Percentiles rank a stretch among this genome's conserved stretches.
Evolutionary conservation across 1,140 invertebrate species (phyloP).

Genomic region (Tribolium madens): DNA sequence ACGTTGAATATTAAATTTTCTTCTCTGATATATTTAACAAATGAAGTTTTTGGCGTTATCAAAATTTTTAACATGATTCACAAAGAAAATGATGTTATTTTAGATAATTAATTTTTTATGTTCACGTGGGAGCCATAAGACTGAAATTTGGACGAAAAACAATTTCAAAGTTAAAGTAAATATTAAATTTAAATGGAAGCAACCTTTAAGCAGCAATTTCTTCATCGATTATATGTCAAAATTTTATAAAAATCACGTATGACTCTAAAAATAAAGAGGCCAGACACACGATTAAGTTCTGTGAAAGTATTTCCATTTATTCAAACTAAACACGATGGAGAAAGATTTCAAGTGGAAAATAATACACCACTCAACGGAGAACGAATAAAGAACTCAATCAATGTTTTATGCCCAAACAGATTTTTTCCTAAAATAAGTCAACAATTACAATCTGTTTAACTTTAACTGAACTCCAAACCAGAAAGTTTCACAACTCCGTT

Average conservation of each 20-base stretch:
- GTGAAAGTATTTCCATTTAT: not conserved
- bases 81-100: conserved; percentile 25
- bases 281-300: not conserved
- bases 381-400: not conserved
- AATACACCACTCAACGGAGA: conserved; percentile 1
- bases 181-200: conserved; percentile 5
- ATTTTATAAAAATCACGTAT: conserved; percentile 13
- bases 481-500: no score
- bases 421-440: no score
- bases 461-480: no score
- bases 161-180: conserved; percentile 9
- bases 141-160: not conserved
- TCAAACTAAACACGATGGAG: not conserved
- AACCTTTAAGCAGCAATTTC: not conserved
- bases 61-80: conserved; percentile 9
- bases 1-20: conserved; percentile 19
- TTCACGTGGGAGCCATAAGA: not conserved
- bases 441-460: no score
- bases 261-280: not conserved
- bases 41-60: conserved; percentile 22
- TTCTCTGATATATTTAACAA: conserved; percentile 10
- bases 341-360: conserved; percentile 13
- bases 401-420: not conserved
- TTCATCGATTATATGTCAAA: conserved; percentile 20
- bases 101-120: conserved; percentile 32